A percentile compares a stretch with the other conserved stretches of the same genome.
Evolutionary conservation across 2,113 vertebrate species (phyloP).

Genomic region (Crotalus horridus): DNA sequence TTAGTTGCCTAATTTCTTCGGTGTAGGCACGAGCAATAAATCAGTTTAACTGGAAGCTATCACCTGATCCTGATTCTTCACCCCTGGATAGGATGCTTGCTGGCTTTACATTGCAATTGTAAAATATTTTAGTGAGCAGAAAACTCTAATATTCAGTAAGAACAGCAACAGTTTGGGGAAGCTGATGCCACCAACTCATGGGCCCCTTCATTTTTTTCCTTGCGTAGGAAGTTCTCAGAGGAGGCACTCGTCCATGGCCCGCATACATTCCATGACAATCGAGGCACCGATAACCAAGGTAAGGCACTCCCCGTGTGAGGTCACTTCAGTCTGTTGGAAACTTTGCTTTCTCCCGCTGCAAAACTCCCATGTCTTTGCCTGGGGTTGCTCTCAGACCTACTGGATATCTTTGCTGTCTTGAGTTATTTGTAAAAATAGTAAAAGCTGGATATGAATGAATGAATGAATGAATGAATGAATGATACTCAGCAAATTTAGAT

Average conservation of each 20-base stretch:
- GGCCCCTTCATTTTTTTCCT: slow-evolving; percentile 9
- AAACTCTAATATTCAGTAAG: background rate
- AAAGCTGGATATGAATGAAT: no score
- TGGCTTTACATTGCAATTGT: background rate
- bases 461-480: no score
- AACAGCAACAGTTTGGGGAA: background rate
- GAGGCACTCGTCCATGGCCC: slow-evolving; percentile 93
- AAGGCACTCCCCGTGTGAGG: slow-evolving; percentile 16
- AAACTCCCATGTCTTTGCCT: background rate
- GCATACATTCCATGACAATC: slow-evolving; percentile 98
- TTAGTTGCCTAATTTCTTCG: background rate
- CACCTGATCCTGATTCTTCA: background rate
- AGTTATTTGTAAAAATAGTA: no score
- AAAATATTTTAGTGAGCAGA: background rate
- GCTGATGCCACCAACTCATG: background rate
- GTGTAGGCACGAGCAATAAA: background rate
- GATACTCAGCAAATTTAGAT: no score
- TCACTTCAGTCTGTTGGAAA: background rate
- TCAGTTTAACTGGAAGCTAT: background rate
- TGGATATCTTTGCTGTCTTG: no score
- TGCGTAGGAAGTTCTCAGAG: slow-evolving; percentile 85
- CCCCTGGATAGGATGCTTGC: background rate
- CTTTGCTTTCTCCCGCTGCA: background rate
- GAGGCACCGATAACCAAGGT: slow-evolving; percentile 99
- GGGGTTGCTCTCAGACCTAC: no score